These are phyloP conservation scores for Xanthia icteritia DNA, from an alignment of 2,888 invertebrate genomes.

Conservation along the genomic window DNA sequence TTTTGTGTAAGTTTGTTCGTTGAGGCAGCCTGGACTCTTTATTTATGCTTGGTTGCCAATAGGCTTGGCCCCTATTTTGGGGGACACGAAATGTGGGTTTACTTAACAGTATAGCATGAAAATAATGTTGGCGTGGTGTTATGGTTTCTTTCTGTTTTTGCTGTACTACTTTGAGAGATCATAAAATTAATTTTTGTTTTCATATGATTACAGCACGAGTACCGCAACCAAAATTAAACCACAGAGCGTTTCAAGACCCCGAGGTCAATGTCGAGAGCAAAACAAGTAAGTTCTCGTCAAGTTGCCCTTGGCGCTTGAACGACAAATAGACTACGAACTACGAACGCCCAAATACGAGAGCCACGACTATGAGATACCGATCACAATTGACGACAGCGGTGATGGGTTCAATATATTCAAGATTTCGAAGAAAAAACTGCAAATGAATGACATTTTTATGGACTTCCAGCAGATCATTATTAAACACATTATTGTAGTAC, in stretches of 20 bases:
- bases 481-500: neutral
- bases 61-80: neutral
- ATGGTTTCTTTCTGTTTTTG: no score
- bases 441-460: neutral
- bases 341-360: neutral
- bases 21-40: neutral
- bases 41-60: neutral
- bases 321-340: no score
- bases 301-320: neutral
- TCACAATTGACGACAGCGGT: slow-evolving; percentile 43
- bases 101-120: no score
- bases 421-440: slow-evolving; percentile 41
- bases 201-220: neutral
- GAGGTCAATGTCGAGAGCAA: neutral
- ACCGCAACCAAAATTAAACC: neutral
- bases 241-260: neutral
- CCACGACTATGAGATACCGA: neutral
- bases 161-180: no score
- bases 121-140: no score
- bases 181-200: no score
- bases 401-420: slow-evolving; percentile 49
- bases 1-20: slow-evolving; percentile 36
- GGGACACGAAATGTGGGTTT: no score
- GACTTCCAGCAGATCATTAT: neutral
- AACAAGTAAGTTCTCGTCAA: neutral